phyloP scores from a whole-genome alignment of 1,140 invertebrate genomes.

The Lasioglossum albipes region DNA sequence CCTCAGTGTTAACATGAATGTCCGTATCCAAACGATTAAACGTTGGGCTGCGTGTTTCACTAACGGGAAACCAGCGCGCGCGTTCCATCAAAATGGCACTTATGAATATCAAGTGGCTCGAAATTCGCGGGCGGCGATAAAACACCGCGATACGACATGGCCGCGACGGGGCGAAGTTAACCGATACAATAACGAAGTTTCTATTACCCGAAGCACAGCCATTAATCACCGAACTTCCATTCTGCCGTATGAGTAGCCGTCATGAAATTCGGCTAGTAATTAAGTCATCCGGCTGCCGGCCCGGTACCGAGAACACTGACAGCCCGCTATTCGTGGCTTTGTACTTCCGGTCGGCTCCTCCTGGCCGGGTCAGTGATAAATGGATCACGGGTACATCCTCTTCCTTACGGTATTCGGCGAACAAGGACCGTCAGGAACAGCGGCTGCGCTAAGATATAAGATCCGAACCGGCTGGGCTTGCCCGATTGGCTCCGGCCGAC shows the following conservation, averaged over 20 bases:
- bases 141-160: neutral
- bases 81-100: neutral
- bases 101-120: neutral
- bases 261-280: constrained; percentile 52
- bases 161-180: neutral
- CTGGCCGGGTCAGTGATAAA: constrained; percentile 71
- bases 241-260: constrained; percentile 4
- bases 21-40: too few species aligned
- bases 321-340: constrained; percentile 59
- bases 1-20: too few species aligned
- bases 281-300: constrained; percentile 41
- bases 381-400: constrained; percentile 52
- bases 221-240: constrained; percentile 26
- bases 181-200: constrained; percentile 7
- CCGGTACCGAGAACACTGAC: constrained; percentile 38
- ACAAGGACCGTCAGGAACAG: constrained; percentile 61
- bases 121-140: neutral
- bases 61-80: too few species aligned
- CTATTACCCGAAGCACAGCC: neutral
- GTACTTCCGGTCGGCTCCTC: constrained; percentile 62
- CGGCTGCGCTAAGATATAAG: constrained; percentile 60
- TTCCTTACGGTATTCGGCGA: constrained; percentile 49
- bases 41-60: too few species aligned
- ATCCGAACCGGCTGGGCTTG: constrained; percentile 33
- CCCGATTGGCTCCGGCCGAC: constrained; percentile 35